Conservation (phyloP, 2,797 vertebrate genomes). For the Gouania willdenowi region DNA sequence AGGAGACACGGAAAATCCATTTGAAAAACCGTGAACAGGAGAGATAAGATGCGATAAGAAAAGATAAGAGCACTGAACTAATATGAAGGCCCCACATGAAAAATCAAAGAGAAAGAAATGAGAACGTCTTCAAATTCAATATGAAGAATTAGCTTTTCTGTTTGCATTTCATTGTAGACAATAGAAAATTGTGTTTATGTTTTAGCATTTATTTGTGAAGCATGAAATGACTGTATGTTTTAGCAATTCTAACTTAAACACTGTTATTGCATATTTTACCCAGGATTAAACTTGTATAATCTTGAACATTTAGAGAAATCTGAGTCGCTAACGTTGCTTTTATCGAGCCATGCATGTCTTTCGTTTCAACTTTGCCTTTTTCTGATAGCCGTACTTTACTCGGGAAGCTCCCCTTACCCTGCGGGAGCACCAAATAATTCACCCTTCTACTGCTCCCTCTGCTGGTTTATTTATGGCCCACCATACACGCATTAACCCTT, state of each 20-base stretch:
- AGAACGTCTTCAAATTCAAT: too few species aligned
- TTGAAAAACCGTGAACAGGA: constrained; percentile 21
- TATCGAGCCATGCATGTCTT: not conserved
- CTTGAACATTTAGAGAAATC: too few species aligned
- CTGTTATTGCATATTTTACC: too few species aligned
- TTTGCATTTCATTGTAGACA: constrained; percentile 26
- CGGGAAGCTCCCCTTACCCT: constrained; percentile 32
- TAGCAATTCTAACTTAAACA: too few species aligned
- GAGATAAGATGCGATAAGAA: constrained; percentile 18
- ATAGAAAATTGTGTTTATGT: too few species aligned
- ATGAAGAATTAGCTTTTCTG: too few species aligned
- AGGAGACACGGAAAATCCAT: constrained; percentile 58
- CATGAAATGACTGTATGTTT: too few species aligned
- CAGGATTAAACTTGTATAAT: too few species aligned
- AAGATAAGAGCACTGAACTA: constrained; percentile 17
- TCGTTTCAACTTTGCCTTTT: constrained; percentile 16
- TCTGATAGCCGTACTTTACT: constrained; percentile 35
- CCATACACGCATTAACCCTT: constrained; percentile 37
- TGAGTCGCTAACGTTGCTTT: too few species aligned
- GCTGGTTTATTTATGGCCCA: constrained; percentile 62
- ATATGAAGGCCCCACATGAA: constrained; percentile 53
- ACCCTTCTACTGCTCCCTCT: constrained; percentile 54
- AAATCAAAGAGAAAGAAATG: constrained; percentile 52
- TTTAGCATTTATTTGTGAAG: too few species aligned
- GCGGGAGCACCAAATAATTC: constrained; percentile 53